Conservation (phyloP, 2,888 invertebrate species). For the Patella caerulea region DNA sequence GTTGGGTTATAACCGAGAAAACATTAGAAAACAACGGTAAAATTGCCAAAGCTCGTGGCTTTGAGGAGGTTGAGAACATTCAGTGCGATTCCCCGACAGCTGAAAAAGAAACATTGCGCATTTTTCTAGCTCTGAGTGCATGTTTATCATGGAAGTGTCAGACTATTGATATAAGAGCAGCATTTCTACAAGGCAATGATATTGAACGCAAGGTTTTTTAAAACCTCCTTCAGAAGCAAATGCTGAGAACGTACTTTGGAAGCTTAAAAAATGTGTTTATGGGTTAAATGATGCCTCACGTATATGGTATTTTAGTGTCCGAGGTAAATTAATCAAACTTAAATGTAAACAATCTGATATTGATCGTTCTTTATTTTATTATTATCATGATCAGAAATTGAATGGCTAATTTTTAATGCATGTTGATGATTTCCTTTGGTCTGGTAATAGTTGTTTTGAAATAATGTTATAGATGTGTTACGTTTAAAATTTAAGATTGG, state of each 20-base stretch:
- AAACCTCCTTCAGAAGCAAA: slow-evolving; percentile 10
- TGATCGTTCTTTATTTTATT: slow-evolving; percentile 23
- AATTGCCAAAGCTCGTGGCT: background rate
- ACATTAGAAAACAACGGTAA: background rate
- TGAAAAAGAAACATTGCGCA: background rate
- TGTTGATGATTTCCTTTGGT: slow-evolving; percentile 27
- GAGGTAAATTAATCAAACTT: slow-evolving; percentile 3
- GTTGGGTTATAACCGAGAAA: background rate
- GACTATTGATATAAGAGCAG: too few relatives aligned
- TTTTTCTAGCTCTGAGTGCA: too few relatives aligned
- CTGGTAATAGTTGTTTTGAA: slow-evolving; percentile 19
- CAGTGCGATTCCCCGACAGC: background rate
- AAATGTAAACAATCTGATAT: slow-evolving; percentile 14
- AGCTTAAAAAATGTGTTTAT: slow-evolving; percentile 15
- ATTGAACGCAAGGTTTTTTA: background rate
- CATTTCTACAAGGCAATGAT: background rate
- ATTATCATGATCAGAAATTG: slow-evolving; percentile 1
- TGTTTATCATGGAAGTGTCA: too few relatives aligned
- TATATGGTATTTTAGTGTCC: slow-evolving; percentile 18
- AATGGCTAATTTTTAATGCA: slow-evolving; percentile 13
- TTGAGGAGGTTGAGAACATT: too few relatives aligned
- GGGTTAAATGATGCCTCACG: slow-evolving; percentile 25
- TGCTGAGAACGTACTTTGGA: background rate
- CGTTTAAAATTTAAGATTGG: slow-evolving; percentile 14
- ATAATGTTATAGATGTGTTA: slow-evolving; percentile 4